Conservation (phyloP, 2,113 vertebrate genomes). For the Odontesthes bonariensis region DNA sequence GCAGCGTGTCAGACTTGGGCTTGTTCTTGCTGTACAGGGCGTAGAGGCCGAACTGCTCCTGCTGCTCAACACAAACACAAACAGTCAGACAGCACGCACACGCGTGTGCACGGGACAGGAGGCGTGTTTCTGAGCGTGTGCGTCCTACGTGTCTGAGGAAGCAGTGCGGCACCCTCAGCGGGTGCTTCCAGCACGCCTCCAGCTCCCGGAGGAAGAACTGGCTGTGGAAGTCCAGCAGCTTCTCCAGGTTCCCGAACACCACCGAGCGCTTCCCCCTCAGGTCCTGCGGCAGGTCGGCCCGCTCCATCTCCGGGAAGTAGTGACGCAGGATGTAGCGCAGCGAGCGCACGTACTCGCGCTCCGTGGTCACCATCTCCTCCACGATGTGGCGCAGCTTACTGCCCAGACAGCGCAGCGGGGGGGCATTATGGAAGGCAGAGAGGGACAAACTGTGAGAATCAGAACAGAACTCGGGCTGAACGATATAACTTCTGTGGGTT, state of each 20-base stretch:
- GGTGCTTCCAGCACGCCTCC: slow-evolving; percentile 93
- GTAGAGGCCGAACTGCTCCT: slow-evolving; percentile 87
- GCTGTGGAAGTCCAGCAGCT: slow-evolving; percentile 93
- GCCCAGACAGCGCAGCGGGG: background rate
- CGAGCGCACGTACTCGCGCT: slow-evolving; percentile 93
- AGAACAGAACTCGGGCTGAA: too few species aligned
- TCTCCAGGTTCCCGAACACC: slow-evolving; percentile 96
- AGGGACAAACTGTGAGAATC: too few species aligned
- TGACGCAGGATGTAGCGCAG: slow-evolving; percentile 90
- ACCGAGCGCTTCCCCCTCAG: slow-evolving; percentile 91
- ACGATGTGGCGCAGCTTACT: slow-evolving; percentile 91
- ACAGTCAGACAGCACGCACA: background rate
- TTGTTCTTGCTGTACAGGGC: slow-evolving; percentile 92
- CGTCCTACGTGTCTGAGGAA: slow-evolving; percentile 91
- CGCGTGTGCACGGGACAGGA: background rate
- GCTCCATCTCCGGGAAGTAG: slow-evolving; percentile 96
- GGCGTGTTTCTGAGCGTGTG: background rate
- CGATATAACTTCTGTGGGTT: too few species aligned
- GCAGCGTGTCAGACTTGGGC: slow-evolving; percentile 85
- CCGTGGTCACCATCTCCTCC: slow-evolving; percentile 95
- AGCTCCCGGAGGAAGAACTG: slow-evolving; percentile 95
- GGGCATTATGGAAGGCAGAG: too few species aligned
- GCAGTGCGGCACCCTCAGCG: slow-evolving; percentile 91
- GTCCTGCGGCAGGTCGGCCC: slow-evolving; percentile 91
- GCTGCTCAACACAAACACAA: slow-evolving; percentile 67